Conservation (phyloP, 2,113 vertebrate genomes). For the Mirounga angustirostris region DNA sequence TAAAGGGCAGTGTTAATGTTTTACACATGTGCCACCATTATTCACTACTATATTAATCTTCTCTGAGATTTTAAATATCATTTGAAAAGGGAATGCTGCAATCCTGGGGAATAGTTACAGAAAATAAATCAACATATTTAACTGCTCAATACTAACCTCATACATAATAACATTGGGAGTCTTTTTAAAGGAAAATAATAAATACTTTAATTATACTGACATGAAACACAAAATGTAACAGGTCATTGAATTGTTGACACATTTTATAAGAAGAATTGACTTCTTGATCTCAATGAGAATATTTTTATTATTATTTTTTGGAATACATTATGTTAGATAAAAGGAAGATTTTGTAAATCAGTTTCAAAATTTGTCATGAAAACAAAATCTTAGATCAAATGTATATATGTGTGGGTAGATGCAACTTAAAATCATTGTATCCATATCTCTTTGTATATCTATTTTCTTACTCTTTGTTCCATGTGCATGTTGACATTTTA, state of each 20-base stretch:
- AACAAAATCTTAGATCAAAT: not conserved
- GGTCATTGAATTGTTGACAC: not conserved
- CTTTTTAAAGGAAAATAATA: not conserved
- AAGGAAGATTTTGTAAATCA: not conserved
- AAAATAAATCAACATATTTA: conserved; percentile 41
- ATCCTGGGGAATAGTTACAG: not conserved
- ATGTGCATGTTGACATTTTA: not conserved
- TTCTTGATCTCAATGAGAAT: not conserved
- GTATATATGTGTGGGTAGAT: not conserved
- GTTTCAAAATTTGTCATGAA: not conserved
- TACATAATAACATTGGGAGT: not conserved
- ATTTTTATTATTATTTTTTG: not conserved
- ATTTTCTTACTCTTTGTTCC: not conserved
- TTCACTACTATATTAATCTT: conserved; percentile 75
- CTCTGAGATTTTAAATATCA: conserved; percentile 67
- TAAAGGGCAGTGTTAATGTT: conserved; percentile 78
- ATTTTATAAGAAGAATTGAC: not conserved
- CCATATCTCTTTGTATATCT: not conserved
- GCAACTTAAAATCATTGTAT: not conserved
- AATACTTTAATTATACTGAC: not conserved
- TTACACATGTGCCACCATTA: conserved; percentile 71
- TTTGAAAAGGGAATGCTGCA: conserved; percentile 49
- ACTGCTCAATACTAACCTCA: not conserved
- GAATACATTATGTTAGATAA: not conserved
- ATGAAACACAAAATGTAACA: conserved; percentile 35